These are phyloP conservation scores for Neomorphus geoffroyi DNA, from an alignment of 2,797 vertebrate genomes.

Conservation along the genomic window DNA sequence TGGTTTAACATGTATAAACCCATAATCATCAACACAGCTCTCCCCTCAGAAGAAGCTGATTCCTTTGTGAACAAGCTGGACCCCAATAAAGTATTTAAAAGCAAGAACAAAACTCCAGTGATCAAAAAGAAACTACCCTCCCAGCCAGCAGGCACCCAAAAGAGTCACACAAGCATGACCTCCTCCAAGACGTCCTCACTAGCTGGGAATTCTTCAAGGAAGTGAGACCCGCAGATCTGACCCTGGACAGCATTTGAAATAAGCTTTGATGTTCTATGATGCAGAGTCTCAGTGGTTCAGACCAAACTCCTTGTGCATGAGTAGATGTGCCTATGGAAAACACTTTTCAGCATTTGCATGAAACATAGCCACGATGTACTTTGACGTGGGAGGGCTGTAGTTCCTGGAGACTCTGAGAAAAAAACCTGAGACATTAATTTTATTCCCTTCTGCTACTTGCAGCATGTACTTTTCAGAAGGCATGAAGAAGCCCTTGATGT, in stretches of 20 bases:
- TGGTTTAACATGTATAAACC: constrained; percentile 97
- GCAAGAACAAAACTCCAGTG: constrained; percentile 84
- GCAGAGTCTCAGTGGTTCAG: neutral
- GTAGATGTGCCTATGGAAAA: neutral
- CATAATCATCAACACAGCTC: constrained; percentile 81
- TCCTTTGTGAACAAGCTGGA: constrained; percentile 90
- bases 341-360: neutral
- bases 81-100: constrained; percentile 88
- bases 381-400: neutral
- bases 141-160: constrained; percentile 74
- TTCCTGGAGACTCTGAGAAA: neutral
- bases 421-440: neutral
- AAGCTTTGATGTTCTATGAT: neutral
- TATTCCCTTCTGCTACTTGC: neutral
- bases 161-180: constrained; percentile 65
- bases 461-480: neutral
- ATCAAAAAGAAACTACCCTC: constrained; percentile 86
- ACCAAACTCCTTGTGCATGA: neutral
- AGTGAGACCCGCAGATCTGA: constrained; percentile 12
- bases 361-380: neutral
- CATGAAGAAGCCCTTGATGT: neutral
- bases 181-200: constrained; percentile 52
- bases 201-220: constrained; percentile 60
- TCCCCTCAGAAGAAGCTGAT: constrained; percentile 80
- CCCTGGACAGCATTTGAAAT: neutral